Conservation (phyloP, 1,140 invertebrate species). For the Apis cerana region DNA sequence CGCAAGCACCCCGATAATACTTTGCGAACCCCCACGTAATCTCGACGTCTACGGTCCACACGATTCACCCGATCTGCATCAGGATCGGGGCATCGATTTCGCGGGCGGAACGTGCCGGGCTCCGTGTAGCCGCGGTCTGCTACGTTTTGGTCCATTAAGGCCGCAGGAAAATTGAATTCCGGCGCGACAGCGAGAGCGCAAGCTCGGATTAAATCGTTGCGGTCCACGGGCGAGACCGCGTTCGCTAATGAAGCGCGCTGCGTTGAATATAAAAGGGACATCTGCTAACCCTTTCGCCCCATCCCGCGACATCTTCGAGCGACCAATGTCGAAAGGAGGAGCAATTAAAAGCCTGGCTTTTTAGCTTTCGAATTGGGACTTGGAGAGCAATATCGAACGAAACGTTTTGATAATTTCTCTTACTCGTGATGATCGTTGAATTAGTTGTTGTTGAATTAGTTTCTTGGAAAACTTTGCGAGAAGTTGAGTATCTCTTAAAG, state of each 20-base stretch:
- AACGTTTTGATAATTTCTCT: slow-evolving; percentile 8
- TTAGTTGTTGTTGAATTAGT: no score
- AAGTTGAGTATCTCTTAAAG: no score
- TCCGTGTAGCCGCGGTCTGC: slow-evolving; percentile 23
- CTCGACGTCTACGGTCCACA: neutral
- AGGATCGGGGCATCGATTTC: slow-evolving; percentile 2
- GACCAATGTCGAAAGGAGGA: slow-evolving; percentile 26
- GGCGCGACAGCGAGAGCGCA: slow-evolving; percentile 38
- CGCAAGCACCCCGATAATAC: slow-evolving; percentile 30
- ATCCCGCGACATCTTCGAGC: slow-evolving; percentile 17
- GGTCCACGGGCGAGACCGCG: slow-evolving; percentile 57
- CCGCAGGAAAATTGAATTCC: slow-evolving; percentile 69
- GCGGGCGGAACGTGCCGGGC: neutral
- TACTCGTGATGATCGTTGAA: neutral
- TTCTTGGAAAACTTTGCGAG: no score
- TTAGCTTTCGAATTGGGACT: neutral
- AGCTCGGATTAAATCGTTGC: slow-evolving; percentile 70
- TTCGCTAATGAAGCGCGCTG: slow-evolving; percentile 64
- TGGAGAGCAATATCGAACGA: neutral
- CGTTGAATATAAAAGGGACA: slow-evolving; percentile 62
- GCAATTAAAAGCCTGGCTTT: slow-evolving; percentile 30
- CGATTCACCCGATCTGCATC: slow-evolving; percentile 9
- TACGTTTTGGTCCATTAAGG: slow-evolving; percentile 64
- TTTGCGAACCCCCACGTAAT: slow-evolving; percentile 28
- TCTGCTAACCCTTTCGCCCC: no score